phyloP scores from a whole-genome alignment of 2,797 vertebrate genomes.

The Jordanella pulchra region DNA sequence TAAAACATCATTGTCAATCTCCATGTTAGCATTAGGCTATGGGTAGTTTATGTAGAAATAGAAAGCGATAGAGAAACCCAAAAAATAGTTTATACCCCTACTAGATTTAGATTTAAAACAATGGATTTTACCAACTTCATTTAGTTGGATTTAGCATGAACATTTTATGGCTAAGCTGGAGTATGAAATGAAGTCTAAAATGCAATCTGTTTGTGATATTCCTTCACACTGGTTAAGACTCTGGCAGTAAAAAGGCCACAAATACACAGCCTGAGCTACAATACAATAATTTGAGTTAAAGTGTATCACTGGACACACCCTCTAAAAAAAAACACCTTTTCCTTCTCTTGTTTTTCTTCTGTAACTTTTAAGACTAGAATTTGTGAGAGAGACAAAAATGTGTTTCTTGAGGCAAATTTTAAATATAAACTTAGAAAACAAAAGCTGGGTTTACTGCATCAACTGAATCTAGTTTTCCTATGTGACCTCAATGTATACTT shows the following conservation, averaged over 20 bases:
- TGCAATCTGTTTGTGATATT: background rate
- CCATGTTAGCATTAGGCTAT: background rate
- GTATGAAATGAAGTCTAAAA: no score
- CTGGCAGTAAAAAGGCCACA: no score
- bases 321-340: constrained; percentile 18
- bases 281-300: background rate
- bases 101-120: background rate
- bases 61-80: no score
- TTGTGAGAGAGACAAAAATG: background rate
- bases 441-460: constrained; percentile 22
- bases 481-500: background rate
- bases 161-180: background rate
- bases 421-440: background rate
- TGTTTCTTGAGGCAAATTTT: background rate
- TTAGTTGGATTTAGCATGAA: background rate
- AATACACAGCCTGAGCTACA: background rate
- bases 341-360: constrained; percentile 25
- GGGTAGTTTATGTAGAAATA: no score
- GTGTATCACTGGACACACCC: constrained; percentile 4
- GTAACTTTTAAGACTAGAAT: constrained; percentile 18
- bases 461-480: background rate
- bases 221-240: background rate
- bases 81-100: no score
- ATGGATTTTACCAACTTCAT: background rate
- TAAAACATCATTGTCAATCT: background rate